A percentile compares a stretch with the other conserved stretches of the same genome.
Evolutionary conservation across 2,888 invertebrate genomes (phyloP).

Genomic region (Parnassius smintheus): DNA sequence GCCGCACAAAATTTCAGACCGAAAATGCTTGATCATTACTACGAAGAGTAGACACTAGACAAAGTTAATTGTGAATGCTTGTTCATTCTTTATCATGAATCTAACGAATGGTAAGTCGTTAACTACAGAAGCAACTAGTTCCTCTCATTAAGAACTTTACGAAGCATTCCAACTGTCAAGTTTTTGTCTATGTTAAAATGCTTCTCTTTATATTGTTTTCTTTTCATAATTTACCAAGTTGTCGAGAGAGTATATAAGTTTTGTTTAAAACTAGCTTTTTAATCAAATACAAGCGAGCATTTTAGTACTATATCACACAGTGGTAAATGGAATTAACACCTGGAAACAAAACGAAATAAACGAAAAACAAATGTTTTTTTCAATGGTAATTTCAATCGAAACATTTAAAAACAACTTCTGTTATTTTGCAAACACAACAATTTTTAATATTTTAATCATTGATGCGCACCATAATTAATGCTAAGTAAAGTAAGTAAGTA

Average conservation of each 20-base stretch:
- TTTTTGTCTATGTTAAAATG: constrained; percentile 3
- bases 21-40: neutral
- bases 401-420: too few relatives aligned
- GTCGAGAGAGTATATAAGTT: neutral
- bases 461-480: too few relatives aligned
- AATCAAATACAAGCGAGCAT: too few relatives aligned
- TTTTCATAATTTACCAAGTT: neutral
- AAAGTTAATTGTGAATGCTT: constrained; percentile 8
- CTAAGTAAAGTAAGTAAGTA: too few relatives aligned
- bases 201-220: constrained; percentile 2
- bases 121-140: constrained; percentile 21
- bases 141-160: constrained; percentile 11
- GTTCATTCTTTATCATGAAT: constrained; percentile 5
- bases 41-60: constrained; percentile 9
- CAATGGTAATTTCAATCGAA: too few relatives aligned
- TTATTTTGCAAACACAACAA: too few relatives aligned
- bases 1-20: neutral
- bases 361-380: too few relatives aligned
- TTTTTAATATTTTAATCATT: too few relatives aligned
- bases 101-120: constrained; percentile 14
- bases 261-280: too few relatives aligned
- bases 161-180: neutral
- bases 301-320: too few relatives aligned
- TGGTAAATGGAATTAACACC: too few relatives aligned
- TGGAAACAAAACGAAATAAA: too few relatives aligned